phyloP scores from a whole-genome alignment of 2,113 vertebrate species.

The Oxyruncus cristatus region DNA sequence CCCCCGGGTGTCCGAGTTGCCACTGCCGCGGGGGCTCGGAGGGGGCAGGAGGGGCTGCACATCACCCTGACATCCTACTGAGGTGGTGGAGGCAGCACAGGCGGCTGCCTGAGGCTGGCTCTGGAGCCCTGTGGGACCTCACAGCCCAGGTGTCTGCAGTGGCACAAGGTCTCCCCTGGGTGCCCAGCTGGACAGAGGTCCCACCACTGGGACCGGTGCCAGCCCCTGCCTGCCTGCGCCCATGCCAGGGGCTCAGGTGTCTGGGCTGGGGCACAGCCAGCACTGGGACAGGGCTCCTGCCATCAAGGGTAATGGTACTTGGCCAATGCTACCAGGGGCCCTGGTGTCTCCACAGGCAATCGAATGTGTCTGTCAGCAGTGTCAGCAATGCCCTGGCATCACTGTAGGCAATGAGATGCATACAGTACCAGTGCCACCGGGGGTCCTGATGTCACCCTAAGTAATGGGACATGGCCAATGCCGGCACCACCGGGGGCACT shows the following conservation, averaged over 20 bases:
- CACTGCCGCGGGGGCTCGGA: background rate
- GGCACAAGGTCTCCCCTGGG: background rate
- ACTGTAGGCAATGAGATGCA: background rate
- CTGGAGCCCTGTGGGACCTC: background rate
- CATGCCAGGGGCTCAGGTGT: accelerated
- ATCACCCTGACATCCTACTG: background rate
- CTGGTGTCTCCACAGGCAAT: background rate
- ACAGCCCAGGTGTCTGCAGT: accelerated
- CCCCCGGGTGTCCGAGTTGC: accelerated
- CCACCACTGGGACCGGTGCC: background rate
- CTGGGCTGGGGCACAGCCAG: background rate
- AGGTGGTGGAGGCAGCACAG: background rate
- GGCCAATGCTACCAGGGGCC: background rate
- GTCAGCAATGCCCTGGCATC: background rate
- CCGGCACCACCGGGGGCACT: background rate
- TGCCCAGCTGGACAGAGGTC: background rate
- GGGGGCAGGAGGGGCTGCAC: background rate
- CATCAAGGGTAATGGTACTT: too few relatives aligned
- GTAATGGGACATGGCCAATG: background rate
- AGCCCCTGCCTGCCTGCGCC: background rate
- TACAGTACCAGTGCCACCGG: accelerated
- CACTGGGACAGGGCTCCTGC: background rate
- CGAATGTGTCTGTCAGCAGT: background rate
- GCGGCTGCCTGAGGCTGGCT: background rate
- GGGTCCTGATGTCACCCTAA: background rate